phyloP scores from a whole-genome alignment of 2,797 vertebrate species.

The Manis pentadactyla region DNA sequence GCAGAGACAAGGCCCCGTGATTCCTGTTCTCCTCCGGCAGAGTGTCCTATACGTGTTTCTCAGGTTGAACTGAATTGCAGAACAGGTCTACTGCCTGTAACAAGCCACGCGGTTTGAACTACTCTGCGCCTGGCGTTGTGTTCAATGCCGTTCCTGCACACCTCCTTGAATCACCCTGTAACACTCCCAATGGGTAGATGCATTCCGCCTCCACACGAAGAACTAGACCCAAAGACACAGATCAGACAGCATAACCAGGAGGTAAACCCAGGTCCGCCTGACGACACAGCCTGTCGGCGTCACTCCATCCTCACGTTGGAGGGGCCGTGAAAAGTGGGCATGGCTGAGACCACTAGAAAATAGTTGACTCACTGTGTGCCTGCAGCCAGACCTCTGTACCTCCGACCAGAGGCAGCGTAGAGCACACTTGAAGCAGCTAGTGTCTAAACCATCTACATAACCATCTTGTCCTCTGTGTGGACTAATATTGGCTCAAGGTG shows the following conservation, averaged over 20 bases:
- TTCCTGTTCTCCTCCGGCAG: background rate
- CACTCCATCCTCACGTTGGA: rapidly evolving
- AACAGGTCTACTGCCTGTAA: background rate
- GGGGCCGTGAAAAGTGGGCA: background rate
- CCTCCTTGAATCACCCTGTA: too few species aligned
- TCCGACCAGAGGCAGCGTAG: background rate
- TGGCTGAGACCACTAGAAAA: background rate
- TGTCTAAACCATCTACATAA: background rate
- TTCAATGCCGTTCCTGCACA: background rate
- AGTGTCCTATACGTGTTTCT: background rate
- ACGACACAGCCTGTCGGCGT: background rate
- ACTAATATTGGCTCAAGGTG: background rate
- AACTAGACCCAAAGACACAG: background rate
- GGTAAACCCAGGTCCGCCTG: background rate
- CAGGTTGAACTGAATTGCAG: background rate
- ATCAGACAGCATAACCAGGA: background rate
- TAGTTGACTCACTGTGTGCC: background rate
- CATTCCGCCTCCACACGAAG: background rate
- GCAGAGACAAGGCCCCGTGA: background rate
- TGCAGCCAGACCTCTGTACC: background rate
- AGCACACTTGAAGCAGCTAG: background rate
- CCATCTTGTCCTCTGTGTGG: background rate
- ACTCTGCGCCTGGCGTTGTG: too few species aligned
- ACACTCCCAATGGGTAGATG: too few species aligned
- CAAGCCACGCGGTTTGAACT: background rate